Evolutionary conservation across 2,888 invertebrate genomes (phyloP).

Genomic region (Hymenopus coronatus): DNA sequence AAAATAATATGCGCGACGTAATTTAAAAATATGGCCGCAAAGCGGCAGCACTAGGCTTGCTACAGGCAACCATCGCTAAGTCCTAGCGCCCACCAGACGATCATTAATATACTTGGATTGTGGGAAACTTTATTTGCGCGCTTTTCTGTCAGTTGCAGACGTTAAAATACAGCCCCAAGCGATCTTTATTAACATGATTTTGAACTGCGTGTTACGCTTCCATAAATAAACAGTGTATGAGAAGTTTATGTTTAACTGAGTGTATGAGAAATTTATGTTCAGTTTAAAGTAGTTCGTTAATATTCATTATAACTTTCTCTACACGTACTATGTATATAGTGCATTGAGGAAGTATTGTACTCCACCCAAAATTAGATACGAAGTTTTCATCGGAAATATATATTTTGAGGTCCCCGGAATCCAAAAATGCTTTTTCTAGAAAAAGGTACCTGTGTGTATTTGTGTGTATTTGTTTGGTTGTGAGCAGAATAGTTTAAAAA

Average conservation of each 20-base stretch:
- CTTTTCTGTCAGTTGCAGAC: background rate
- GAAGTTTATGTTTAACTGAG: background rate
- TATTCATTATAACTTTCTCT: no score
- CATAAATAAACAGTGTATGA: background rate
- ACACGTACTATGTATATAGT: no score
- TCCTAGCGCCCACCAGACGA: background rate
- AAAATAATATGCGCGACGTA: conserved; percentile 12
- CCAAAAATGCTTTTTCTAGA: no score
- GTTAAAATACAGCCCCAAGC: background rate
- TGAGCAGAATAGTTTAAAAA: no score
- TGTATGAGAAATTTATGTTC: background rate
- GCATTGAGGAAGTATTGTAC: no score
- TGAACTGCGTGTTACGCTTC: background rate
- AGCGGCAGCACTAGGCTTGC: background rate
- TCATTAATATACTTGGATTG: background rate
- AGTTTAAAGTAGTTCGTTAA: no score
- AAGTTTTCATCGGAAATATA: no score
- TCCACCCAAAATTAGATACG: no score
- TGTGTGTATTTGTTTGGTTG: no score
- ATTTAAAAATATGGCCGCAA: conserved; percentile 18
- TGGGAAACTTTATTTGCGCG: background rate
- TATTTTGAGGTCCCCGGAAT: no score
- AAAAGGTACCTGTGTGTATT: no score
- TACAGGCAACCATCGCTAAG: background rate
- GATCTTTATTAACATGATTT: background rate